These are phyloP conservation scores for Rosalia funebris DNA, from an alignment of 2,888 invertebrate species.

Conservation along the genomic window DNA sequence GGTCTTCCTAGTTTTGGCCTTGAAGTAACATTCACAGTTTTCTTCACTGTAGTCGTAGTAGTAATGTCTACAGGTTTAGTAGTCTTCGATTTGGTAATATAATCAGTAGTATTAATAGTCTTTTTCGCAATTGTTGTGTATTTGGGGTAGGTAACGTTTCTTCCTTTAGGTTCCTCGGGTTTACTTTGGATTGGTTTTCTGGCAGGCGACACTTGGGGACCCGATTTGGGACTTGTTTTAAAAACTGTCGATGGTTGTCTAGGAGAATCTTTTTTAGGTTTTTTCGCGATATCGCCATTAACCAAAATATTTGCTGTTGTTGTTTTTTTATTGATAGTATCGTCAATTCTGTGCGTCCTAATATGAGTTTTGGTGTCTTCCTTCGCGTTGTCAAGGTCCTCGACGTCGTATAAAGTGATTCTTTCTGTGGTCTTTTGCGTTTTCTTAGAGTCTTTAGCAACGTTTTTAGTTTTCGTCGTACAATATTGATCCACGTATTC, in stretches of 20 bases:
- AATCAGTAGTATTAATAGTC: conserved; percentile 23
- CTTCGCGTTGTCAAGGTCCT: conserved; percentile 42
- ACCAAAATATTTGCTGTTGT: conserved; percentile 32
- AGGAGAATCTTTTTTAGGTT: conserved; percentile 38
- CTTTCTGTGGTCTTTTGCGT: conserved; percentile 39
- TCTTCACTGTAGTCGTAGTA: conserved; percentile 2
- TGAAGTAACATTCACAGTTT: conserved; percentile 41
- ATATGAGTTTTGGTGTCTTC: conserved; percentile 47
- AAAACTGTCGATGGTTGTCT: conserved; percentile 21
- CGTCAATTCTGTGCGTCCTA: conserved; percentile 53
- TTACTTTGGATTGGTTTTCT: conserved; percentile 26
- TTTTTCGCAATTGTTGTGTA: conserved; percentile 31
- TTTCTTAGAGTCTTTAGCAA: conserved; percentile 14
- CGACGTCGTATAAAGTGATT: conserved; percentile 47
- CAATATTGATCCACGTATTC: conserved; percentile 49
- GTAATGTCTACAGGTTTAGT: conserved; percentile 33
- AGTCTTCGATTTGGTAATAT: conserved; percentile 15
- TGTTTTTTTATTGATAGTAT: conserved; percentile 47
- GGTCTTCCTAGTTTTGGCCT: conserved; percentile 12
- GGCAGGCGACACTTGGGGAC: conserved; percentile 22
- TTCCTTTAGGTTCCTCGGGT: conserved; percentile 15
- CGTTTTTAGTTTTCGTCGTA: conserved; percentile 30
- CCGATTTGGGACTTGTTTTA: conserved; percentile 29
- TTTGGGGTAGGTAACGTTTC: conserved; percentile 7
- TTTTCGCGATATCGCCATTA: conserved; percentile 40